Percentiles rank a stretch among this genome's conserved stretches.
Evolutionary conservation across 1,140 invertebrate genomes (phyloP).

Genomic region (Cryptotermes secundus): DNA sequence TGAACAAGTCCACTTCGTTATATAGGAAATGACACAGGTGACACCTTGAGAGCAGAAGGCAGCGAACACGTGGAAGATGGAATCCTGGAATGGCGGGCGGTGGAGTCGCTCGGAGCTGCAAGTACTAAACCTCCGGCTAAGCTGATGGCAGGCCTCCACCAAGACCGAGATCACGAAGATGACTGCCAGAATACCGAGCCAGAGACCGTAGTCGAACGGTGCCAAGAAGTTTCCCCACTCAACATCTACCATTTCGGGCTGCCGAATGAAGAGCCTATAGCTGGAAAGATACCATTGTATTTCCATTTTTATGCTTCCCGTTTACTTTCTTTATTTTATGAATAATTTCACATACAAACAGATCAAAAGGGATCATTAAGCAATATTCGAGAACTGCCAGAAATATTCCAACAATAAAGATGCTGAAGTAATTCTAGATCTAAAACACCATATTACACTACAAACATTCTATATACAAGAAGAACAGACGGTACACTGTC

Average conservation of each 20-base stretch:
- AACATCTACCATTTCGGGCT: neutral
- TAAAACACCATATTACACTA: too few relatives aligned
- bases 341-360: too few relatives aligned
- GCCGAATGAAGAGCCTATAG: neutral
- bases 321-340: too few relatives aligned
- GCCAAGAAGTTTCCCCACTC: neutral
- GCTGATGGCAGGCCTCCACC: neutral
- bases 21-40: too few relatives aligned
- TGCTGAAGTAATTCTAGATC: too few relatives aligned
- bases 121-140: neutral
- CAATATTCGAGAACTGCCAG: too few relatives aligned
- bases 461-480: too few relatives aligned
- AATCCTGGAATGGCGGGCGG: neutral
- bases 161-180: neutral
- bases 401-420: too few relatives aligned
- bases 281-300: neutral
- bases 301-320: too few relatives aligned
- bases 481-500: too few relatives aligned
- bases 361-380: too few relatives aligned
- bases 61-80: constrained; percentile 2
- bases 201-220: neutral
- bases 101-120: neutral
- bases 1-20: too few relatives aligned
- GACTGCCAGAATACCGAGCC: neutral
- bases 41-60: constrained; percentile 22